These are phyloP conservation scores for Hirundo rustica DNA, from an alignment of 2,797 vertebrate genomes.

Conservation along the genomic window DNA sequence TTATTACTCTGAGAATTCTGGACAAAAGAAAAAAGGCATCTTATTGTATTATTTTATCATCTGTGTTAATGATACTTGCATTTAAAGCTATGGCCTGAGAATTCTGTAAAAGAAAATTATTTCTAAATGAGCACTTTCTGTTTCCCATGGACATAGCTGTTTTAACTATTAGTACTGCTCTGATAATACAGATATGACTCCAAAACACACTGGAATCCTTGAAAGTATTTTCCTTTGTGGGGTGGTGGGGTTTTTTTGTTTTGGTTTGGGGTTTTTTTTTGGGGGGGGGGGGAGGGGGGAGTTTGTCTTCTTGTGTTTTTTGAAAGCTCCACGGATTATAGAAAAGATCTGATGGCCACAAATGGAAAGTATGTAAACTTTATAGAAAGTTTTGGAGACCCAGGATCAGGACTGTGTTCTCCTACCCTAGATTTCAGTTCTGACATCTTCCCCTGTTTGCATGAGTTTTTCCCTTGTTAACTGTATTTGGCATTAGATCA, in stretches of 20 bases:
- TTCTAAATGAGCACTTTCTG: background rate
- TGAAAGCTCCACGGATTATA: background rate
- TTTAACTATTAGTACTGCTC: background rate
- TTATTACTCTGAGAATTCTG: constrained; percentile 64
- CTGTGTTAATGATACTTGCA: constrained; percentile 48
- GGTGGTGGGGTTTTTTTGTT: no score
- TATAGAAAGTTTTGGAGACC: background rate
- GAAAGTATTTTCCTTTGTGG: background rate
- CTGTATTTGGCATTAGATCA: background rate
- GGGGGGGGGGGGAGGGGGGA: no score
- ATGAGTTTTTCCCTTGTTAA: background rate
- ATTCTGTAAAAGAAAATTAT: background rate
- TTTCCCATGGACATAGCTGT: background rate
- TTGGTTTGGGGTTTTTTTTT: no score
- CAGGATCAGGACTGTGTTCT: background rate
- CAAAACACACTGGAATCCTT: background rate
- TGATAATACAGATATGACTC: background rate
- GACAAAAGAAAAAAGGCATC: constrained; percentile 25
- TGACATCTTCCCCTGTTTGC: background rate
- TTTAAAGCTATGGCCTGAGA: constrained; percentile 44
- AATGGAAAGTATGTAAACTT: background rate
- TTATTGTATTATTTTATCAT: constrained; percentile 66
- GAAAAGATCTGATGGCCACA: background rate
- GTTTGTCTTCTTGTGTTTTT: background rate
- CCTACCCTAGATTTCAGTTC: background rate